These are phyloP conservation scores for Elgaria multicarinata DNA, from an alignment of 2,113 vertebrate species.

Conservation along the genomic window DNA sequence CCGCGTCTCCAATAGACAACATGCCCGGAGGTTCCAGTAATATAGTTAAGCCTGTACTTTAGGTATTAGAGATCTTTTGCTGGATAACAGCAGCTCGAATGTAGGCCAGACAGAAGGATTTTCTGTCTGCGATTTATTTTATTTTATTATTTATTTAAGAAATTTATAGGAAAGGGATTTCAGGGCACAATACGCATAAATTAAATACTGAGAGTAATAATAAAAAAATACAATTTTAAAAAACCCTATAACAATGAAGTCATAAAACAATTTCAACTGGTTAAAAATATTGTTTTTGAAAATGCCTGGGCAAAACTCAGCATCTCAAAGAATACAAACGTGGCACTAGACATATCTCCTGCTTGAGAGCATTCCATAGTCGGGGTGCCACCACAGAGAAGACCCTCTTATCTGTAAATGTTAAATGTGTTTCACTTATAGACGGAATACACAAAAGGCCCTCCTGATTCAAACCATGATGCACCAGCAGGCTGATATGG, in stretches of 20 bases:
- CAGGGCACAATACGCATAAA: not conserved
- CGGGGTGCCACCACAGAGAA: not conserved
- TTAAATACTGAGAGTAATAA: not conserved
- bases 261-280: no score
- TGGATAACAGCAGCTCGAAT: not conserved
- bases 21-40: no score
- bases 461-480: no score
- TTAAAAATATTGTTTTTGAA: not conserved
- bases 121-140: not conserved
- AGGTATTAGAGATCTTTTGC: not conserved
- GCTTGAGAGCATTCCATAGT: not conserved
- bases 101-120: slow-evolving; percentile 8
- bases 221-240: not conserved
- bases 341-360: not conserved
- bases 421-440: not conserved
- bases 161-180: not conserved
- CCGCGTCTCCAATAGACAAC: not conserved
- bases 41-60: not conserved
- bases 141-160: not conserved
- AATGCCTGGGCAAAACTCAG: not conserved
- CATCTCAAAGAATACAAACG: not conserved
- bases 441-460: not conserved
- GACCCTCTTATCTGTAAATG: not conserved
- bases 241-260: no score
- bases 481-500: not conserved